phyloP scores from a whole-genome alignment of 2,888 invertebrate genomes.

The Leptopilina drosophilae region DNA sequence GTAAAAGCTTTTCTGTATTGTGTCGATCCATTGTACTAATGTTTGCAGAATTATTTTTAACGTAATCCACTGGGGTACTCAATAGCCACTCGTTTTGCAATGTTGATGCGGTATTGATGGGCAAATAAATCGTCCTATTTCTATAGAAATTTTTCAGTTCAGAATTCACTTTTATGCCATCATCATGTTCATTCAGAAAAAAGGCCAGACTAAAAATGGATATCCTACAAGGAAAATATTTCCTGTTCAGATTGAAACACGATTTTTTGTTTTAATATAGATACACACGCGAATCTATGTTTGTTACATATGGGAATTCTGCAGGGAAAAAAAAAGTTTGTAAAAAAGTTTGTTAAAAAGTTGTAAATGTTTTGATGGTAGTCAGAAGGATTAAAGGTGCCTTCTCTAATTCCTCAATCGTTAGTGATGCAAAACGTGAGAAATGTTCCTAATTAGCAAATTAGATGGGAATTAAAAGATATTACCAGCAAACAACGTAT shows the following conservation, averaged over 20 bases:
- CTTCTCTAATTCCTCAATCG: too few relatives aligned
- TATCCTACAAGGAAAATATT: constrained; percentile 2
- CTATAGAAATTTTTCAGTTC: constrained; percentile 30
- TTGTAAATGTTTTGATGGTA: too few relatives aligned
- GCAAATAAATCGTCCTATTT: constrained; percentile 32
- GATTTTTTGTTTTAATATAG: too few relatives aligned
- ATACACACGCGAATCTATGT: too few relatives aligned
- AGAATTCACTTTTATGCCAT: not conserved
- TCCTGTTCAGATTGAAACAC: too few relatives aligned
- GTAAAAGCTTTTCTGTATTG: constrained; percentile 32
- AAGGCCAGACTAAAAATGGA: not conserved
- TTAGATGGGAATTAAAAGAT: constrained; percentile 43
- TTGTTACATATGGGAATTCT: too few relatives aligned
- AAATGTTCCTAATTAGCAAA: not conserved
- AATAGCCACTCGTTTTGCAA: constrained; percentile 20
- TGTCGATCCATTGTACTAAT: constrained; percentile 38
- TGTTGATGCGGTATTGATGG: constrained; percentile 30
- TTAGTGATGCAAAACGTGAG: too few relatives aligned
- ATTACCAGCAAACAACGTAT: constrained; percentile 49
- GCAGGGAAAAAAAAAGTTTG: too few relatives aligned
- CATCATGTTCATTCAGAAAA: not conserved
- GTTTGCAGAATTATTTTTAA: constrained; percentile 41
- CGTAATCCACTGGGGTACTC: constrained; percentile 17
- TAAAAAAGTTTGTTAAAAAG: too few relatives aligned
- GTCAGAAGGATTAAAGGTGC: too few relatives aligned